phyloP scores from a whole-genome alignment of 2,888 invertebrate genomes.

The Eurytoma adleriae region DNA sequence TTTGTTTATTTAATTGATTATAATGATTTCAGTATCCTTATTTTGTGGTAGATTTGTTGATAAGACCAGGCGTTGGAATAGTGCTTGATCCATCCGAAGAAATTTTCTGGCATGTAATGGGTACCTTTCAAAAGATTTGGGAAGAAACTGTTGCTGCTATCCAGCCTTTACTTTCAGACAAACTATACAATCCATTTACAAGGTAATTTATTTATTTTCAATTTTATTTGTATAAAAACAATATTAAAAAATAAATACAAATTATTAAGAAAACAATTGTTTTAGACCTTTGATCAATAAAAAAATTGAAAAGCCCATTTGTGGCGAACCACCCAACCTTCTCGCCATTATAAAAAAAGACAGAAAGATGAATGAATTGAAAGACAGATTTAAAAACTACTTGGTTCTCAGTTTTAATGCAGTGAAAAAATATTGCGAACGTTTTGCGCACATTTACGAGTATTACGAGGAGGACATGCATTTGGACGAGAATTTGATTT shows the following conservation, averaged over 20 bases:
- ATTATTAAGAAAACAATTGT: slow-evolving; percentile 38
- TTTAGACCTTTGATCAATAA: slow-evolving; percentile 88
- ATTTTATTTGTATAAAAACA: not conserved
- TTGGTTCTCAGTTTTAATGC: slow-evolving; percentile 81
- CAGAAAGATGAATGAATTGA: slow-evolving; percentile 78
- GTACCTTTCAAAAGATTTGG: slow-evolving; percentile 82
- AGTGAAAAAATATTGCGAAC: slow-evolving; percentile 81
- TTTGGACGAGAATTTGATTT: slow-evolving; percentile 81
- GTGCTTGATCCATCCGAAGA: slow-evolving; percentile 81
- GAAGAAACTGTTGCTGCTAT: slow-evolving; percentile 83
- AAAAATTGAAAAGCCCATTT: slow-evolving; percentile 86
- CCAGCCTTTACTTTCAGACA: slow-evolving; percentile 84
- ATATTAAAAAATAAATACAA: not conserved
- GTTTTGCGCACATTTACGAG: slow-evolving; percentile 82
- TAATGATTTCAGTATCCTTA: slow-evolving; percentile 79
- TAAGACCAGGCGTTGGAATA: slow-evolving; percentile 71
- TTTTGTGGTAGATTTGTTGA: slow-evolving; percentile 80
- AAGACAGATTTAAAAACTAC: slow-evolving; percentile 79
- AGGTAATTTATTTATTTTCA: slow-evolving; percentile 74
- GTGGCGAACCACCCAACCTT: slow-evolving; percentile 85
- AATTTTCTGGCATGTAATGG: slow-evolving; percentile 79
- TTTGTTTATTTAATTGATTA: not conserved
- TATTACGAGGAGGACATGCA: slow-evolving; percentile 85
- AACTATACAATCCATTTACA: slow-evolving; percentile 84
- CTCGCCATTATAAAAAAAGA: slow-evolving; percentile 85